Percentiles rank a stretch among this genome's conserved stretches.
Evolutionary conservation across 2,888 invertebrate genomes (phyloP).

Genomic region (Netelia fuscicornis): DNA sequence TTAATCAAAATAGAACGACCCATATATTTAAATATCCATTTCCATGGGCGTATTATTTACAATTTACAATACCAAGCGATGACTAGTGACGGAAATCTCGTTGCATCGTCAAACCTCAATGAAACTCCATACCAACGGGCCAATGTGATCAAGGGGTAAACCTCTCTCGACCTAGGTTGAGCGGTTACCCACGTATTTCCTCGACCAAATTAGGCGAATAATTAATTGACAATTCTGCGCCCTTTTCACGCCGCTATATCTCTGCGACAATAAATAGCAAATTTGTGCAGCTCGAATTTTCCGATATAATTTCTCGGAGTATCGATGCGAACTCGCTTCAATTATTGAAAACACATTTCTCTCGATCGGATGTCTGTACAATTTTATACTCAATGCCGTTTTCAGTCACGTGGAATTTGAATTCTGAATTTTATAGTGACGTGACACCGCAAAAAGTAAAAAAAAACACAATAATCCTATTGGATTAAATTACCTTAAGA

Average conservation of each 20-base stretch:
- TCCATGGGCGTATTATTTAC: constrained; percentile 14
- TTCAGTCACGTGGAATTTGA: too few species aligned
- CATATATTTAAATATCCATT: not conserved
- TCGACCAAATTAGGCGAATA: constrained; percentile 40
- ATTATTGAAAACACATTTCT: not conserved
- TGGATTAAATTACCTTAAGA: too few species aligned
- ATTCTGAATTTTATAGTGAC: too few species aligned
- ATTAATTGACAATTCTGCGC: constrained; percentile 28
- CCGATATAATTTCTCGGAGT: not conserved
- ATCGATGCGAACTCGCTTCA: not conserved
- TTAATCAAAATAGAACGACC: not conserved
- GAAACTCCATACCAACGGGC: constrained; percentile 33
- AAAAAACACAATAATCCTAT: too few species aligned
- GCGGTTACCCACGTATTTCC: constrained; percentile 31
- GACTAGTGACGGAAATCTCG: constrained; percentile 16
- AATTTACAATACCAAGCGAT: constrained; percentile 20
- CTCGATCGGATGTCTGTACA: too few species aligned
- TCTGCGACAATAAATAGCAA: not conserved
- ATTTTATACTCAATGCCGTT: too few species aligned
- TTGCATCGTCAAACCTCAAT: constrained; percentile 35
- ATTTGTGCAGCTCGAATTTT: not conserved
- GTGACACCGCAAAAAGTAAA: too few species aligned
- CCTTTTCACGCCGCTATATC: not conserved
- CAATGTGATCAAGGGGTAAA: constrained; percentile 28
- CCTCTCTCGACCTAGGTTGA: constrained; percentile 23